Base-by-base conservation (phyloP, 2,888 invertebrate genomes). In the Brachypterus glaber region DNA sequence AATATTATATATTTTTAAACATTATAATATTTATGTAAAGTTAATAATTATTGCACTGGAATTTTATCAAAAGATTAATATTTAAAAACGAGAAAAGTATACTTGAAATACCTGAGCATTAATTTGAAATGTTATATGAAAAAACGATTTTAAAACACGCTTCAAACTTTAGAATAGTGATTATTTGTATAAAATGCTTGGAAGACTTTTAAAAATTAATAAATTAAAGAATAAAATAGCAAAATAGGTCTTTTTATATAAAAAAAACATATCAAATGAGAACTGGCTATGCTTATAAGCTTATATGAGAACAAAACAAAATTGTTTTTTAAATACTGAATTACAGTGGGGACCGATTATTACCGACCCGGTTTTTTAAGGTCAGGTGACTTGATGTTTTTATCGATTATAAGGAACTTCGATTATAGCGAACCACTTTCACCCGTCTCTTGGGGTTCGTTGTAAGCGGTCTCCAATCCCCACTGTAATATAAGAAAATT, bases 101-200 rank as follows among this genome's bases (percentile, higher is more conserved):
- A 53, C 51, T 47, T 45, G 46, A 52, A 51, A 50, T 49, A 54
- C 53, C 53, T 57, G 58, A 58, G 58, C 57, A 57, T 55, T 53
- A 52, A 27, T 27, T n/a, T n/a, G n/a, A n/a, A n/a, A n/a, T n/a
- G n/a, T n/a, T 42, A 50, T 47, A 48, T 49, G 42, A 46, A 34
- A 42, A 44, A 37, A 41, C 35, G 40, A 39, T 37, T 32, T 12
- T 34, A 37, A 43, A 43, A n/a, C 13, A 40, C n/a, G n/a, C n/a
- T n/a, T n/a, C n/a, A 30, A 24, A 24, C 33, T 33, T 37, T 31
- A 24, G 31, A 25, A 25, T 17, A 34, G 11, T 26, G 33, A 33
- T 9, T 24, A 8, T 31, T 16, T 30, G 37, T 37, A 45, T 46
- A 35, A 41, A 46, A 50, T 48, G 46, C 48, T 51, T 53, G 52